Conservation (phyloP, 2,797 vertebrate species). For the Thunnus albacares region DNA sequence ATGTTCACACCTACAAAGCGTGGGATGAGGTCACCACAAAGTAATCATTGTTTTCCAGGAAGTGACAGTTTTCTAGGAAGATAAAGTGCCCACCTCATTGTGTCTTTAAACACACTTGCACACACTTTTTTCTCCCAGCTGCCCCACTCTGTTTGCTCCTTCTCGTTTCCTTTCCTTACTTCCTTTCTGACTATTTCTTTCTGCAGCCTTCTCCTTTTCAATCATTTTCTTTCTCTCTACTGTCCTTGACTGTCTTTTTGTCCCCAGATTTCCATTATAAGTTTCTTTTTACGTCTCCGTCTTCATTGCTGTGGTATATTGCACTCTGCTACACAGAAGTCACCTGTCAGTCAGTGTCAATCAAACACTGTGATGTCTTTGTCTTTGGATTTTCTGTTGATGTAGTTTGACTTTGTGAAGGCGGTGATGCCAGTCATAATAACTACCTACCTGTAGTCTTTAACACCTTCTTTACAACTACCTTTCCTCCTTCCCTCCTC, state of each 20-base stretch:
- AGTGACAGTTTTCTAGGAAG: not conserved
- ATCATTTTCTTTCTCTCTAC: not conserved
- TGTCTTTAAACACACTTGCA: not conserved
- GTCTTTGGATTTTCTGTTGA: constrained; percentile 16
- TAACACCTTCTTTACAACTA: not conserved
- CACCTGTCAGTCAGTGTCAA: constrained; percentile 29
- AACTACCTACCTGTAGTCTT: not conserved
- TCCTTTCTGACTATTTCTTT: not conserved
- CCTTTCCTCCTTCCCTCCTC: not conserved
- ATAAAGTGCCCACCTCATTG: not conserved
- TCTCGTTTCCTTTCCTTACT: not conserved
- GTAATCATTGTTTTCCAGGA: not conserved
- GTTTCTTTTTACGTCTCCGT: not conserved
- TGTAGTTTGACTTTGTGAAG: constrained; percentile 28
- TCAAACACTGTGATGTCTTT: not conserved
- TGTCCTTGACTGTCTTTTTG: constrained; percentile 22
- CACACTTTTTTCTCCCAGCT: not conserved
- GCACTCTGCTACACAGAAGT: constrained; percentile 25
- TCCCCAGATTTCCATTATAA: constrained; percentile 1
- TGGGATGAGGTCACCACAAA: constrained; percentile 15
- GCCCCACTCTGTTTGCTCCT: not conserved
- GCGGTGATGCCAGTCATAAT: not conserved
- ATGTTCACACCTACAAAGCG: not conserved
- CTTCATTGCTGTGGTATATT: not conserved
- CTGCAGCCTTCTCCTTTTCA: not conserved